Conservation (phyloP, 2,888 invertebrate species). For the Ischnus inquisitorius region DNA sequence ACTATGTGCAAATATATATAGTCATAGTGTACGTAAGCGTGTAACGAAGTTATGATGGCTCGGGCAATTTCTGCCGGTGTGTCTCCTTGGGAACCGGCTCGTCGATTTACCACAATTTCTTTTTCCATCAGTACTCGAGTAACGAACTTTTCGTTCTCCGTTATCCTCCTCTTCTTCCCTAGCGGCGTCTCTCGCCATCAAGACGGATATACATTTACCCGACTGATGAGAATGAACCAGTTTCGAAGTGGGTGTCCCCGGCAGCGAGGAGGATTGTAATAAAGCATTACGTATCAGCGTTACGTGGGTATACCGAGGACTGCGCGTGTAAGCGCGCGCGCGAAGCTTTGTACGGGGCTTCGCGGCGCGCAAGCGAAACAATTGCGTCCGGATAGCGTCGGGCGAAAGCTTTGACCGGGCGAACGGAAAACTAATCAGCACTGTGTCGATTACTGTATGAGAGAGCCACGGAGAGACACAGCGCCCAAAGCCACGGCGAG, state of each 20-base stretch:
- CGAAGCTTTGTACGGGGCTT: too few species aligned
- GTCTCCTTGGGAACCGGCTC: not conserved
- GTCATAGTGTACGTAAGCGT: not conserved
- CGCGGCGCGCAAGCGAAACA: conserved; percentile 45
- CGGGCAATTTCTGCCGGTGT: not conserved
- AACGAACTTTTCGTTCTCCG: conserved; percentile 60
- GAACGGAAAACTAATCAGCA: conserved; percentile 66
- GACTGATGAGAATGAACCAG: conserved; percentile 48
- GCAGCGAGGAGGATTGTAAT: conserved; percentile 53
- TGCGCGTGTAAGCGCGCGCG: not conserved
- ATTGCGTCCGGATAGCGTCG: conserved; percentile 30
- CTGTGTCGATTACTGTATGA: conserved; percentile 26
- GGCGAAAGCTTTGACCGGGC: conserved; percentile 58
- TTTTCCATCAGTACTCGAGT: conserved; percentile 66
- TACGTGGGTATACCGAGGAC: not conserved
- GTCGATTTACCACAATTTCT: conserved; percentile 63
- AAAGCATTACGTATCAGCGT: conserved; percentile 56
- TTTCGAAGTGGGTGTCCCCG: conserved; percentile 31
- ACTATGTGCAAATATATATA: not conserved
- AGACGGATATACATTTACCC: conserved; percentile 7
- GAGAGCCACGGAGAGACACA: not conserved
- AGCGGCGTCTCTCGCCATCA: conserved; percentile 36
- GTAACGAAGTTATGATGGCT: not conserved
- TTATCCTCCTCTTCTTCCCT: conserved; percentile 34
- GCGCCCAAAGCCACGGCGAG: conserved; percentile 10